Conservation (phyloP, 2,797 vertebrate species). For the Sebastes dallii region DNA sequence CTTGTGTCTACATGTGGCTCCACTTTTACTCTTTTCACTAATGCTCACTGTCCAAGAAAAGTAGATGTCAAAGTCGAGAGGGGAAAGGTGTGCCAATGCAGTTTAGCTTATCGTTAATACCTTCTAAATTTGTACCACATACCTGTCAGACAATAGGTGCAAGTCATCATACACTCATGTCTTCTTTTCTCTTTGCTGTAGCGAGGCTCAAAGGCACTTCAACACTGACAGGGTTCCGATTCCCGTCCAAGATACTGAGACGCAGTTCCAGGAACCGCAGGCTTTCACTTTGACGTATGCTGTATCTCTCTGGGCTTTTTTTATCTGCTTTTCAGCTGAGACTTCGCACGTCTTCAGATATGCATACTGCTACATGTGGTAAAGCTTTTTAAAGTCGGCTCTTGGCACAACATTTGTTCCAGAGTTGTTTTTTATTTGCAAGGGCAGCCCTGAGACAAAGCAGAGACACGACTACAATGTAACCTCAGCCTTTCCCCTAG, state of each 20-base stretch:
- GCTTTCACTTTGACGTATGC: neutral
- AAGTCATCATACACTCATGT: neutral
- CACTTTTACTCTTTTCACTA: constrained; percentile 16
- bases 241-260: neutral
- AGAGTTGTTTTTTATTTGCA: constrained; percentile 21
- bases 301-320: constrained; percentile 12
- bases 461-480: constrained; percentile 29
- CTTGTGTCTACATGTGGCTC: constrained; percentile 24
- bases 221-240: neutral
- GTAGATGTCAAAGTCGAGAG: neutral
- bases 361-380: neutral
- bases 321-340: constrained; percentile 2
- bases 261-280: constrained; percentile 16
- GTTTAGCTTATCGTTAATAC: neutral
- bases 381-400: neutral
- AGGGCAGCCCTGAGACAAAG: constrained; percentile 35
- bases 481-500: constrained; percentile 25
- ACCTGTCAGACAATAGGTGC: neutral
- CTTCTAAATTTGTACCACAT: neutral
- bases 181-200: neutral
- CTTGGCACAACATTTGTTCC: constrained; percentile 24
- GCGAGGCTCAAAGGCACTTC: neutral
- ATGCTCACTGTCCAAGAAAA: constrained; percentile 10
- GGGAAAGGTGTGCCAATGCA: neutral
- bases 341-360: constrained; percentile 12